phyloP scores from a whole-genome alignment of 37 sponge, comb jelly and placozoan species.

The Haliclona indistincta region DNA sequence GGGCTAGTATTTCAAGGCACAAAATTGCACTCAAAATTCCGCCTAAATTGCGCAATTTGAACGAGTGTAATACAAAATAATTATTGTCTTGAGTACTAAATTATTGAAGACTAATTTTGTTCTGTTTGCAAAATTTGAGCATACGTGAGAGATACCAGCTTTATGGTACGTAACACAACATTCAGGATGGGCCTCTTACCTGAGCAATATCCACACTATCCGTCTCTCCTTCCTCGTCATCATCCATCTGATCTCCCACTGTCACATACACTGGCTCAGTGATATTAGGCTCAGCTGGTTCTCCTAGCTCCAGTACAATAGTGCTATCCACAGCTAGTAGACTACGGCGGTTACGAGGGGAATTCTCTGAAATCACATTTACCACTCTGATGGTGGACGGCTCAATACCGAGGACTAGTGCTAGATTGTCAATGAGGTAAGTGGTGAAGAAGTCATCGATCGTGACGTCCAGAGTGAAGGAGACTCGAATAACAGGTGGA shows the following conservation, averaged over 20 bases:
- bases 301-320: conserved; percentile 62
- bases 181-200: no score
- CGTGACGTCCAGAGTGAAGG: conserved; percentile 64
- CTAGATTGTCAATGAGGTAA: conserved; percentile 62
- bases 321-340: neutral
- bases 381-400: conserved; percentile 64
- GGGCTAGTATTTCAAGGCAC: no score
- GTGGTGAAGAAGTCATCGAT: conserved; percentile 83
- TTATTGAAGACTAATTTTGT: no score
- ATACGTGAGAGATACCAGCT: no score
- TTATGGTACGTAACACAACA: no score
- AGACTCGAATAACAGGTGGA: conserved; percentile 79
- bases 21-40: no score
- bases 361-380: conserved; percentile 63
- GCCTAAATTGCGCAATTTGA: no score
- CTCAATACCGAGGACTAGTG: conserved; percentile 69
- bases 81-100: no score
- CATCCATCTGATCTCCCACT: conserved; percentile 14
- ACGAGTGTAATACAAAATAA: no score
- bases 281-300: conserved; percentile 40
- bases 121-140: no score
- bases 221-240: conserved; percentile 8
- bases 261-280: conserved; percentile 19
- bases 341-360: neutral
- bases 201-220: conserved; percentile 51